Percentiles rank a stretch among this genome's conserved stretches.
These are phyloP conservation scores for Sarcophaga caerulescens DNA, from an alignment of 2,888 invertebrate species.

Conservation along the genomic window DNA sequence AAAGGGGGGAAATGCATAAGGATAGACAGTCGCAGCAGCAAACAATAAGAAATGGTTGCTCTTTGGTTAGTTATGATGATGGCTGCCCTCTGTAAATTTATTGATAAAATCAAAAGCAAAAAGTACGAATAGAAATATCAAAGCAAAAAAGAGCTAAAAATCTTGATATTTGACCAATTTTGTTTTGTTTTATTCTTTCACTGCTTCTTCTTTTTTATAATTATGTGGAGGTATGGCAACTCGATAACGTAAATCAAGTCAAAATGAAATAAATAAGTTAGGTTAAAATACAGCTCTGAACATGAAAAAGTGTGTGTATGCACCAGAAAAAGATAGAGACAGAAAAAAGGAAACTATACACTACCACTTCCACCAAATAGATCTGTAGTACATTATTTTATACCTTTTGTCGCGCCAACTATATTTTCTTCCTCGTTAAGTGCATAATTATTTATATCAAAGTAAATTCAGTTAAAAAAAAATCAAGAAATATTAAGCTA, in stretches of 20 bases:
- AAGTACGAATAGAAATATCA: conserved; percentile 43
- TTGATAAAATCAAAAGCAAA: conserved; percentile 31
- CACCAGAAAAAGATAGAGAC: conserved; percentile 40
- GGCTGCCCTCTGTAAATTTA: conserved; percentile 45
- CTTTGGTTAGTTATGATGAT: conserved; percentile 26
- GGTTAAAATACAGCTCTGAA: conserved; percentile 64
- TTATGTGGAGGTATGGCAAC: conserved; percentile 49
- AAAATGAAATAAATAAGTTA: conserved; percentile 51
- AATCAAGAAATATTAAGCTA: conserved; percentile 34
- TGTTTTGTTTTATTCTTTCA: conserved; percentile 49
- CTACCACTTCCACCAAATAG: conserved; percentile 59
- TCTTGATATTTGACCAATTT: not conserved
- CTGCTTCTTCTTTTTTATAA: conserved; percentile 40
- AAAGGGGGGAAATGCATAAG: conserved; percentile 67
- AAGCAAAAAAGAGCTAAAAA: conserved; percentile 41
- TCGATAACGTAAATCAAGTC: not conserved
- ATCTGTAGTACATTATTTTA: conserved; percentile 60
- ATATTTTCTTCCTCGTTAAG: conserved; percentile 54
- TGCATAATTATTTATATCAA: conserved; percentile 34
- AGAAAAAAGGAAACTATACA: conserved; percentile 61
- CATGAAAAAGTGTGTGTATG: conserved; percentile 60
- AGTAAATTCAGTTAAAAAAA: conserved; percentile 44
- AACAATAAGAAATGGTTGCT: conserved; percentile 39
- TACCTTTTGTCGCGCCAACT: conserved; percentile 69
- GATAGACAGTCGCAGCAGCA: conserved; percentile 53